Base-by-base conservation (phyloP, 2,888 invertebrate species). In the Cheilosia soror region DNA sequence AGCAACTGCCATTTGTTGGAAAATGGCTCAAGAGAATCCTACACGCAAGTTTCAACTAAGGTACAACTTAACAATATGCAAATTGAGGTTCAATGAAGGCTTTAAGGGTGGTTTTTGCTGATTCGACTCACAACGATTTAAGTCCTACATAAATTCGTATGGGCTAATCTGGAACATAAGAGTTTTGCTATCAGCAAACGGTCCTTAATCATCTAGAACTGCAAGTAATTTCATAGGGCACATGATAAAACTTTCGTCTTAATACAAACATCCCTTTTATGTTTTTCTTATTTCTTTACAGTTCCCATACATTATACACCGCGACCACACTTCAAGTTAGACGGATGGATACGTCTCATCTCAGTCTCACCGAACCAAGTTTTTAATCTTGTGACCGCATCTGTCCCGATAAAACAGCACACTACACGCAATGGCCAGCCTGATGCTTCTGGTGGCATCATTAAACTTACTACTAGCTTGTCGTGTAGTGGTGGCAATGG, bases 361-460 rank as follows among this genome's bases (percentile, higher is more conserved):
- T 44, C 5, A 9, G 25, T 51, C 62, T 58, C 47, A 47, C 47
- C 13, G 53, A 73, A 47, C 63, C 33, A 57, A 53, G 49, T 53
- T 44, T 53, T 62, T 55, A 62, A 78, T 78, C 78, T 78, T 71
- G 78, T 62, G 69, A 47, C 57, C 37, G 62, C 77, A 78, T 78
- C 78, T 71, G 57, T 71, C 78, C 51, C 57, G 71, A 78, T 78
- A 71, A 58, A 71, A 57, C 69, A 37, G 29, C 77, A 47, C 62
- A 29, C 37, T 44, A 27, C 47, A 37, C 60, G 37, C 37, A 20
- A 62, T 60, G 77, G 60, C 37, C 55, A 62, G 33, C 55, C 40
- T 40, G n/a, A n/a, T 69, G 37, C 37, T 49, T 62, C 57, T 58
- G 47, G 55, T 71, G 57, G 69, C 63, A 71, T 57, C 69, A 57